Percentiles rank a stretch among this genome's conserved stretches.
These are phyloP conservation scores for Pristionchus japonicus DNA, from an alignment of 2,888 invertebrate species.

Conservation along the genomic window DNA sequence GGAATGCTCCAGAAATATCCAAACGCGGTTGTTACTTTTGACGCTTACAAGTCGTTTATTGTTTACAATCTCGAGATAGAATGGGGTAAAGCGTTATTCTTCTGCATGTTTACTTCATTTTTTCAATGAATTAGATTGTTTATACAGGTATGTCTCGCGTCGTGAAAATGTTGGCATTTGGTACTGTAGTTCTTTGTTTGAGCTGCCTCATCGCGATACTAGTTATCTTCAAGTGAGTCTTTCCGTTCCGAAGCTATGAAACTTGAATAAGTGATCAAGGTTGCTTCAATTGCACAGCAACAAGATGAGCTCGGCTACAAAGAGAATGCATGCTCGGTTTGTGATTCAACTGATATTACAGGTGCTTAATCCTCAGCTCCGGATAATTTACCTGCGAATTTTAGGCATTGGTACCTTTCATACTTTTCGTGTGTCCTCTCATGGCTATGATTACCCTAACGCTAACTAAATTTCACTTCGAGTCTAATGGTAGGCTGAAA, in stretches of 20 bases:
- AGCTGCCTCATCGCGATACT: background rate
- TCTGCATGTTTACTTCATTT: too few species aligned
- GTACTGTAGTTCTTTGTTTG: too few species aligned
- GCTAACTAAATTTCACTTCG: too few species aligned
- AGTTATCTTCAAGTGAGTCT: background rate
- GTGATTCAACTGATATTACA: background rate
- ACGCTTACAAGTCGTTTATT: background rate
- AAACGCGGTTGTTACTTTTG: background rate
- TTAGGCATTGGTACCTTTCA: background rate
- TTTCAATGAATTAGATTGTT: background rate
- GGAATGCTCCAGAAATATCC: background rate
- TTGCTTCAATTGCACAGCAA: too few species aligned
- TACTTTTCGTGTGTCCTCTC: background rate
- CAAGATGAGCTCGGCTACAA: background rate
- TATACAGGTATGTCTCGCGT: too few species aligned
- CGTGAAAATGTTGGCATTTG: too few species aligned
- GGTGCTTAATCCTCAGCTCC: background rate
- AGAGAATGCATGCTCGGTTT: background rate
- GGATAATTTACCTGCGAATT: background rate
- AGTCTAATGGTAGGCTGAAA: too few species aligned
- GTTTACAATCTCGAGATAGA: background rate
- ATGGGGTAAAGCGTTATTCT: too few species aligned
- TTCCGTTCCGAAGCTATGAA: too few species aligned
- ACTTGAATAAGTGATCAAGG: too few species aligned
- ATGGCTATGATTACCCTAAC: too few species aligned